These are phyloP conservation scores for Acanthochromis polyacanthus DNA, from an alignment of 2,113 vertebrate species.

Conservation along the genomic window DNA sequence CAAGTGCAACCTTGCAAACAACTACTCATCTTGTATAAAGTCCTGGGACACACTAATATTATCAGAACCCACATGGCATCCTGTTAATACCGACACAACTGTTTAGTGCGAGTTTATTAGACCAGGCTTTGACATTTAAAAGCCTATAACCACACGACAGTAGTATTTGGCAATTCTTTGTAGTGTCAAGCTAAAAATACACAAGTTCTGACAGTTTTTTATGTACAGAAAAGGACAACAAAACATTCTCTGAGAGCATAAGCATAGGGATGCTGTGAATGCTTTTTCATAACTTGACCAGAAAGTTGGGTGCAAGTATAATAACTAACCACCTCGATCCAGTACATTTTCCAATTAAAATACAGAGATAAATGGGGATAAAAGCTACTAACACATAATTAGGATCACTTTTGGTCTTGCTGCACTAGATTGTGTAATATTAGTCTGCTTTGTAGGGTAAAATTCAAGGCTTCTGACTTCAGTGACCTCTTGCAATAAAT, in stretches of 20 bases:
- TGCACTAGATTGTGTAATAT: constrained; percentile 10
- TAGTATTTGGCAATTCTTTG: not conserved
- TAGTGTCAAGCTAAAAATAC: not conserved
- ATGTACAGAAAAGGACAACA: no score
- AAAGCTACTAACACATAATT: not conserved
- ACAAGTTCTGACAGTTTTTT: not conserved
- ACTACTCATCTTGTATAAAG: constrained; percentile 36
- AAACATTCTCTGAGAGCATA: no score
- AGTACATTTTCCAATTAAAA: not conserved
- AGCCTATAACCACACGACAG: constrained; percentile 23
- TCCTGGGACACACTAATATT: constrained; percentile 29
- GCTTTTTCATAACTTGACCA: no score
- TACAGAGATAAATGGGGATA: not conserved
- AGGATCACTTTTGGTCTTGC: not conserved
- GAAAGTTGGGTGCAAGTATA: no score
- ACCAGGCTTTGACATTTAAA: constrained; percentile 45
- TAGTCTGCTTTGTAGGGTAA: constrained; percentile 29
- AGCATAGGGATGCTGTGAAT: no score
- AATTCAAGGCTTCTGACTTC: constrained; percentile 54
- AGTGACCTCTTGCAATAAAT: constrained; percentile 69
- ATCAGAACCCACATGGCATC: constrained; percentile 18
- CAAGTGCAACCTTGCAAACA: constrained; percentile 43
- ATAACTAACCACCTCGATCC: no score
- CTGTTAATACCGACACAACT: constrained; percentile 17
- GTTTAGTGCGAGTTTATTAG: constrained; percentile 30